Evolutionary conservation across 2,888 invertebrate species (phyloP), one percentile per base, ranked within the genome.

Genomic region (Callyntrura sp.): DNA sequence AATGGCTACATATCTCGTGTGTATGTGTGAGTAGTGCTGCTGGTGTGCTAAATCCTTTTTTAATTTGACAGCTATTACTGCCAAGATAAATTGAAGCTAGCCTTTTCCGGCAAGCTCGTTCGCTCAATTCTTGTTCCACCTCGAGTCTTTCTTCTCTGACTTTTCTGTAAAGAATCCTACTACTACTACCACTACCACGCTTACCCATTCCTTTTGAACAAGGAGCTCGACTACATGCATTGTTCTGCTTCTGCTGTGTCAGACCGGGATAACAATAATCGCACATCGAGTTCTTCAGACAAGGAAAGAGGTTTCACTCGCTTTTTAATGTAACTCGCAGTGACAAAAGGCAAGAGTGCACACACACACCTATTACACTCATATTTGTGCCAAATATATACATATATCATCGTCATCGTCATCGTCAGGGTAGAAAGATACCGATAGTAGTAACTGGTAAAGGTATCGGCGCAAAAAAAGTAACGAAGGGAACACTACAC

Each of bases 1-100:
- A 35, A 35, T 35, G 35, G 35, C 35, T 35, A 70, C 43, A 43
- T n/a, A 70, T 70, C 9, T 70, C 43, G 5, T 1, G 9, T 20
- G 17, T 25, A 8, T 20, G 11, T 62, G 17, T 51, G n/a, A 4
- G 35, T 35, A 23, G 14, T 45, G 45, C 9, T 51, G 45, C 17
- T 51, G 51, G 51, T 76, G 81, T 35, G 81, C 81, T 81, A 81
- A 81, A 81, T 81, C 60, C 62, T 20, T 60, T 55, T 81, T 81
- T 81, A 81, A 81, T 81, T 81, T 81, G 81, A 81, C 81, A 81
- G 81, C 81, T 60, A 81, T 60, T 81, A 35, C 62, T 60, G 11
- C 14, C 12, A 81, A 81, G 81, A 81, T 81, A 81, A 81, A 81
- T 81, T 81, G 60, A 60, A 81, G 45, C 35, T 60, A 20, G 60